A percentile compares a stretch with the other conserved stretches of the same genome.
Conservation (phyloP, 2,888 invertebrate genomes). For the Aphidius colemani region DNA sequence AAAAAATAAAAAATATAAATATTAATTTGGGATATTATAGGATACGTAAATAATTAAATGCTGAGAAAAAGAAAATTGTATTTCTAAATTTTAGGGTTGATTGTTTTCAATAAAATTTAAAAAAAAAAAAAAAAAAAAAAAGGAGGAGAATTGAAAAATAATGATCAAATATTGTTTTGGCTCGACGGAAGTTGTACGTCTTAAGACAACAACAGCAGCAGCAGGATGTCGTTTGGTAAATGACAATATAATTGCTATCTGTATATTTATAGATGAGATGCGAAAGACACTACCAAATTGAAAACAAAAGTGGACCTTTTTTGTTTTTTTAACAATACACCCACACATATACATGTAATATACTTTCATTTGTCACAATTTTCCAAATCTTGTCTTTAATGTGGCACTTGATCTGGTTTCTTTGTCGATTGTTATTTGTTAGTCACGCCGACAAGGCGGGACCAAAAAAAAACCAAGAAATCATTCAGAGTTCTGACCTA, state of each 20-base stretch:
- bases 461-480: too few relatives aligned
- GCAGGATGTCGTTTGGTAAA: conserved; percentile 20
- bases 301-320: background rate
- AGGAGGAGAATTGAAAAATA: conserved; percentile 14
- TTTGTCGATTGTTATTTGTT: conserved; percentile 10
- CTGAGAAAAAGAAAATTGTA: too few relatives aligned
- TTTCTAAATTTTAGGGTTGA: too few relatives aligned
- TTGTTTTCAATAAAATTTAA: background rate
- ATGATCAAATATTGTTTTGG: conserved; percentile 2
- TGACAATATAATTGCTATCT: conserved; percentile 14
- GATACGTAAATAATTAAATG: too few relatives aligned
- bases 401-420: background rate
- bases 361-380: background rate
- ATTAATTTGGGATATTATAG: too few relatives aligned
- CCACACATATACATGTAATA: too few relatives aligned
- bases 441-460: conserved; percentile 19
- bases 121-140: conserved; percentile 4
- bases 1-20: too few relatives aligned
- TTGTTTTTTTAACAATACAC: background rate
- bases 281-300: background rate
- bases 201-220: background rate
- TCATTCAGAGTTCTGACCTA: too few relatives aligned
- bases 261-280: too few relatives aligned
- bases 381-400: background rate
- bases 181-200: conserved; percentile 12